Conservation (phyloP, 2,888 invertebrate species). For the Caenorhabditis imperialis region DNA sequence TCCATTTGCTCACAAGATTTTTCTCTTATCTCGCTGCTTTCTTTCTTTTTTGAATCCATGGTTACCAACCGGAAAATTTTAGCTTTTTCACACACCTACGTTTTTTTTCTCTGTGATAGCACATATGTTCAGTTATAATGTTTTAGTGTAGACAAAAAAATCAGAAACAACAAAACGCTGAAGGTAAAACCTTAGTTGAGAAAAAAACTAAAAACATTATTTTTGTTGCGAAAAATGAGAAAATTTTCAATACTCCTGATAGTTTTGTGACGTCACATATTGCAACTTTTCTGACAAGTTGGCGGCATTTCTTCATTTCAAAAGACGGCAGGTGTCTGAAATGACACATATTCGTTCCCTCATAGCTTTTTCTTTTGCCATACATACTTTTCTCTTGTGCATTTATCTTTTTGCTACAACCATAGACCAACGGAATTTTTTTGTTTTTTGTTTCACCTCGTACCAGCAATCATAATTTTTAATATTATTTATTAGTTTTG, state of each 20-base stretch:
- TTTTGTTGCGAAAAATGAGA: background rate
- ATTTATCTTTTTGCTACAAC: slow-evolving; percentile 28
- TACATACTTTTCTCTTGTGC: slow-evolving; percentile 3
- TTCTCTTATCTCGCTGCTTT: slow-evolving; percentile 3
- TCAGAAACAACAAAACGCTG: no score
- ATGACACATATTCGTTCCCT: slow-evolving; percentile 27
- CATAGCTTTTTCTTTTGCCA: slow-evolving; percentile 2
- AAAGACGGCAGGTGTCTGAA: slow-evolving; percentile 36
- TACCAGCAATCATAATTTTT: no score
- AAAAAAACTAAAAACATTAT: no score
- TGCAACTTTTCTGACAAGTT: no score
- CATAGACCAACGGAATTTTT: slow-evolving; percentile 4
- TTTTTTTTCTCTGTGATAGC: no score
- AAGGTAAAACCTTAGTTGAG: no score
- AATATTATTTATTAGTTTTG: no score
- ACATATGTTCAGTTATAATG: no score
- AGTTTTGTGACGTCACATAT: slow-evolving; percentile 20
- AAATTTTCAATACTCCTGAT: background rate
- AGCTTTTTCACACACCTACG: no score
- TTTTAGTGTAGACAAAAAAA: no score
- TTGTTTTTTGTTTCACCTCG: slow-evolving; percentile 1
- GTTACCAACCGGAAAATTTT: slow-evolving; percentile 32
- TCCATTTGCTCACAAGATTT: slow-evolving; percentile 3
- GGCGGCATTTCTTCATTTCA: slow-evolving; percentile 27
- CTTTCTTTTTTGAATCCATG: slow-evolving; percentile 29